These are phyloP conservation scores for Micromussa lordhowensis DNA, from an alignment of 92 coral and sea anemone species.

Conservation along the genomic window DNA sequence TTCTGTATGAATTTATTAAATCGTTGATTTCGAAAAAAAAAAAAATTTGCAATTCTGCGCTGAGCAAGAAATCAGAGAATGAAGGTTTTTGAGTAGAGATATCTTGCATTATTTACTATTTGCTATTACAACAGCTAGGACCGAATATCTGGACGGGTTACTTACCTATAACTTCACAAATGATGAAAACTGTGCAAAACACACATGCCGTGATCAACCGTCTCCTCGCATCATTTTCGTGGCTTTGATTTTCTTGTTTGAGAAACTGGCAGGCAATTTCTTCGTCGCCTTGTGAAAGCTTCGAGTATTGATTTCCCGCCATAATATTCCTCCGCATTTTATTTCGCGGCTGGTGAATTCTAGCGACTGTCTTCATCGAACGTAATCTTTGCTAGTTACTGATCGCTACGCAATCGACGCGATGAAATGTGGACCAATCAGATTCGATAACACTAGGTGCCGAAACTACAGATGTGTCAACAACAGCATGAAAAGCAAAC, in stretches of 20 bases:
- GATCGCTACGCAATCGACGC: background rate
- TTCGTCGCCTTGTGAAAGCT: slow-evolving; percentile 32
- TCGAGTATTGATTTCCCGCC: slow-evolving; percentile 26
- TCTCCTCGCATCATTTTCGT: slow-evolving; percentile 55
- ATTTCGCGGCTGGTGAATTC: background rate
- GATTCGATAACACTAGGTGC: too few species aligned
- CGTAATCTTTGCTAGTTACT: background rate
- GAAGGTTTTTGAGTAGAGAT: background rate
- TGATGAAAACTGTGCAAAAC: slow-evolving; percentile 76
- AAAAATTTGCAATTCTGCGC: background rate
- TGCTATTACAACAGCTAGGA: background rate
- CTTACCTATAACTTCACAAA: slow-evolving; percentile 81
- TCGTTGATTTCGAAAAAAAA: background rate
- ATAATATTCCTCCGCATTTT: slow-evolving; percentile 21
- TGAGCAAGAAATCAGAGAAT: background rate
- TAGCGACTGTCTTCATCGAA: background rate
- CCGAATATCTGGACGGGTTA: background rate
- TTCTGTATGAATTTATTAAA: background rate
- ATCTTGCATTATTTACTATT: background rate
- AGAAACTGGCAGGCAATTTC: slow-evolving; percentile 38
- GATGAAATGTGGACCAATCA: slow-evolving; percentile 30
- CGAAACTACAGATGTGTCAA: slow-evolving; percentile 17
- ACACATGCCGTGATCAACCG: slow-evolving; percentile 67
- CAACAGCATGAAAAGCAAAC: background rate
- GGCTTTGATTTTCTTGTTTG: background rate